These are phyloP conservation scores for Diarsia brunnea DNA, from an alignment of 2,888 invertebrate species.

Conservation along the genomic window DNA sequence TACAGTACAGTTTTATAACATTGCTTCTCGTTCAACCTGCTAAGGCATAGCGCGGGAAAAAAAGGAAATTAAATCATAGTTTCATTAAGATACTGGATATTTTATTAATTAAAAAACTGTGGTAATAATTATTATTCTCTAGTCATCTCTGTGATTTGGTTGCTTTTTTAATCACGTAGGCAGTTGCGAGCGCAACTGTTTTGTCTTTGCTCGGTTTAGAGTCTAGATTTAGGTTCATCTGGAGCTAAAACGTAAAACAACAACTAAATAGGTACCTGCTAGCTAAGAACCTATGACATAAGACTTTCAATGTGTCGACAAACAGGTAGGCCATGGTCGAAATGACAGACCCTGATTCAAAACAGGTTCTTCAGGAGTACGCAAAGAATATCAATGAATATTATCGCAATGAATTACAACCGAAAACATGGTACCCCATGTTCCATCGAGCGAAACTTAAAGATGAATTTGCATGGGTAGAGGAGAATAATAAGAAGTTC, in stretches of 20 bases:
- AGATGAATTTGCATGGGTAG: slow-evolving; percentile 74
- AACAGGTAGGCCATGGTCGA: slow-evolving; percentile 61
- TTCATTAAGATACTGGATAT: too few species aligned
- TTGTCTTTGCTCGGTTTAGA: neutral
- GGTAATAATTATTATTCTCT: neutral
- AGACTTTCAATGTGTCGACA: neutral
- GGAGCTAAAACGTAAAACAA: neutral
- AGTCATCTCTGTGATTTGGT: neutral
- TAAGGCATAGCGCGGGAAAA: too few species aligned
- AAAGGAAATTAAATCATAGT: too few species aligned
- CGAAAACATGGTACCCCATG: slow-evolving; percentile 81
- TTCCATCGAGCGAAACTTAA: slow-evolving; percentile 71
- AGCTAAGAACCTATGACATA: neutral
- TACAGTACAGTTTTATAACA: too few species aligned
- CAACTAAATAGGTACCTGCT: neutral
- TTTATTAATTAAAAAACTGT: too few species aligned
- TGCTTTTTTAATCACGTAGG: neutral
- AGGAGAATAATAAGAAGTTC: slow-evolving; percentile 76
- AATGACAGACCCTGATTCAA: slow-evolving; percentile 58
- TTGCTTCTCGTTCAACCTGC: too few species aligned
- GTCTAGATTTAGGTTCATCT: neutral
- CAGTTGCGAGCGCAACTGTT: too few species aligned
- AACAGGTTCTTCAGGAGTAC: slow-evolving; percentile 73
- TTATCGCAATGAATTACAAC: slow-evolving; percentile 75
- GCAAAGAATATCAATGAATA: slow-evolving; percentile 68